Evolutionary conservation across 2,888 invertebrate species (phyloP), one percentile per base, ranked within the genome.

Genomic region (Aspidapion aeneum): DNA sequence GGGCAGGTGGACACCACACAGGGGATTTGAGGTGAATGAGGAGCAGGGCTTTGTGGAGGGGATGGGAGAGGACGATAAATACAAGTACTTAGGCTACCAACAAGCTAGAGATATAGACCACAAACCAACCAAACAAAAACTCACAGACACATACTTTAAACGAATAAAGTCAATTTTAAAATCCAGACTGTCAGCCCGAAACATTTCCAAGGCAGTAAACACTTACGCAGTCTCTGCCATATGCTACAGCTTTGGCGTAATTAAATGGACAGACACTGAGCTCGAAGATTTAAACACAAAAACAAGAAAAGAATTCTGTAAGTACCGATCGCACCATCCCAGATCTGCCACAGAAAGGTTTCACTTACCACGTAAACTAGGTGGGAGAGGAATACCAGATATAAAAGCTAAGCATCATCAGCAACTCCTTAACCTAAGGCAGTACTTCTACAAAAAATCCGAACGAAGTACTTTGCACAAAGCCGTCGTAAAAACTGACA

Each of bases 81-180:
- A 56, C 17, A 59, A 59, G 20, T 59, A 59, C 19, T 17, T 59
- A n/a, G 59, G 59, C 9, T 59, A 59, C 16, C 9, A 21, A 18
- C 59, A 51, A 17, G 59, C 50, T 18, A 19, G 20, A 21, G 51
- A 19, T 16, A 51, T 51, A 7, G 59, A 59, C 19, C 59, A 59
- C n/a, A 19, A 7, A 18, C 12, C 49, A 49, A 18, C 58, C 2
- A 58, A 48, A 18, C 18, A 58, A 20, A 35, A 7, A 59, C 3
- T 19, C 20, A 51, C 5, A 48, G n/a, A n/a, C 7, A 59, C 52
- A 12, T 59, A 51, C 51, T 18, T 51, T 2, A 2, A 21, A n/a
- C 2, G 50, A 19, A 1, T 59, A 50, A 1, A 51, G 2, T 50
- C 20, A 16, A 19, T 59, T 50, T 51, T 59, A 19, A 17, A 21